Evolutionary conservation across 2,888 invertebrate species (phyloP).

Genomic region (Pammene fasciana): DNA sequence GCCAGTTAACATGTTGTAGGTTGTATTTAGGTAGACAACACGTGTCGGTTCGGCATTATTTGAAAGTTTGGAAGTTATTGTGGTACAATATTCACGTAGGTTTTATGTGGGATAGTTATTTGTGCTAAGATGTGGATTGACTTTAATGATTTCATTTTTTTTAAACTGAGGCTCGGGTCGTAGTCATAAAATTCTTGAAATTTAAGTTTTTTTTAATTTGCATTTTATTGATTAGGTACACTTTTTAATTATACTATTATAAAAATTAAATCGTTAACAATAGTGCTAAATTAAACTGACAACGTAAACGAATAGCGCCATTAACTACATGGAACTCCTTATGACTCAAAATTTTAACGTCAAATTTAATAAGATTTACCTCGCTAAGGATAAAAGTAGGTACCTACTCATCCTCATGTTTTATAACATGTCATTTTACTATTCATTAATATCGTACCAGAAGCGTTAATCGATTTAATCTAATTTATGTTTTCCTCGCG

Average conservation of each 20-base stretch:
- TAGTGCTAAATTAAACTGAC: too few relatives aligned
- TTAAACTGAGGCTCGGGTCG: too few relatives aligned
- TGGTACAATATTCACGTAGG: not conserved
- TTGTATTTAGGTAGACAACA: not conserved
- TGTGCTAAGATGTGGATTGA: not conserved
- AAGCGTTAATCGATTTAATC: constrained; percentile 9
- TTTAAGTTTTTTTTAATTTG: too few relatives aligned
- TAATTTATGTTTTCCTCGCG: constrained; percentile 26
- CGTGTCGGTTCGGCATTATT: constrained; percentile 15
- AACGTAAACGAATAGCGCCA: too few relatives aligned
- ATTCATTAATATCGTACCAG: not conserved
- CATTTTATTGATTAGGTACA: too few relatives aligned
- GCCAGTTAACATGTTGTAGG: constrained; percentile 30
- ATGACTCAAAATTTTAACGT: not conserved
- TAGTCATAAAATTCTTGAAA: too few relatives aligned
- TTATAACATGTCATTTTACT: not conserved
- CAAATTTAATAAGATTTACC: not conserved
- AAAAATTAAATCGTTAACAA: too few relatives aligned
- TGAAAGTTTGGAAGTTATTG: constrained; percentile 9
- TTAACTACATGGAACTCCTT: too few relatives aligned
- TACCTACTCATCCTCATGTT: not conserved
- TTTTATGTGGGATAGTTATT: not conserved
- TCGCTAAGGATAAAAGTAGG: not conserved
- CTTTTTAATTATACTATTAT: too few relatives aligned
- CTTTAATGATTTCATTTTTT: too few relatives aligned